Evolutionary conservation across 1,140 invertebrate species (phyloP), one percentile per base, ranked within the genome.

Genomic region (Temnothorax longispinosus): DNA sequence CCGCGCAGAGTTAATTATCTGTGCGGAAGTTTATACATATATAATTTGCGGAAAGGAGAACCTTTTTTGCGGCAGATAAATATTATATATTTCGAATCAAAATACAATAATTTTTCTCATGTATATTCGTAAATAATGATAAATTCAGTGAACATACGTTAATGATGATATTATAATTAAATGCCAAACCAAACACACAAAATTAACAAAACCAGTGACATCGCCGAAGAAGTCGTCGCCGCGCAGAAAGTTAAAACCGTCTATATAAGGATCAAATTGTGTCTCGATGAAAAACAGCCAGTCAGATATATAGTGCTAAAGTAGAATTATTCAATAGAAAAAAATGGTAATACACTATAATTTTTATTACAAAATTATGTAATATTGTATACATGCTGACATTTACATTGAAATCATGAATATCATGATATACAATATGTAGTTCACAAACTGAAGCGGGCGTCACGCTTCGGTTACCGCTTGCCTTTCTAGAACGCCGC

Each of bases 321-420:
- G 18, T 65, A 44, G 5, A 69, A 27, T 6, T 15, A 13, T 27
- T 21, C 6, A 69, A 69, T 69, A 11, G 5, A 2, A 60, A 64
- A 64, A 32, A 72, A 52, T 35, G 15, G 35, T 52, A 2, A 52
- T n/a, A 54, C 3, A 7, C 5, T n/a, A 52, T n/a, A 60, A 58
- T 41, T 58, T 76, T 44, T 27, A 44, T 77, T 15, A 60, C 10
- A 27, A 27, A 32, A 62, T 77, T 77, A 77, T 32, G 11, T 77
- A 77, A 77, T 2, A 47, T 21, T 62, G 15, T 32, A 41, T 32
- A n/a, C 38, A 7, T 1, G 65, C 76, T 88, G 87, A 87, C 77
- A 89, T 90, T 91, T 91, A 92, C 87, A 87, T 90, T 82, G 69
- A 90, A 92, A 86, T 86, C 78, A 80, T 89, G 88, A 87, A 90